Conservation (phyloP, 2,113 vertebrate genomes). For the Uropsilus gracilis region DNA sequence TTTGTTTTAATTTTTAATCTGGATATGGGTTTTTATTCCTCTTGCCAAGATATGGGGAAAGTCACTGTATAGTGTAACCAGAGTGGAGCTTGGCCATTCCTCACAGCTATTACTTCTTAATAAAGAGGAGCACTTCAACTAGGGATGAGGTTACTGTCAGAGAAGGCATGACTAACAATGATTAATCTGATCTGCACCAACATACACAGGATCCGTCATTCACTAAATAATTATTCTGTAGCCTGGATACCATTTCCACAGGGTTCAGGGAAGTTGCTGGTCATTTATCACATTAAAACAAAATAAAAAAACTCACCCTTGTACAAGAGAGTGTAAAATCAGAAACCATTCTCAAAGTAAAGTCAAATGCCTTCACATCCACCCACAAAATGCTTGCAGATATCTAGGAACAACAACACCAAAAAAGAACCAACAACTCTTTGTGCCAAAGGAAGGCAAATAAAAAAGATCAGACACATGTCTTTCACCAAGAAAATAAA, state of each 20-base stretch:
- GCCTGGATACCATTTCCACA: slow-evolving; percentile 84
- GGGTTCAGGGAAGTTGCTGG: slow-evolving; percentile 55
- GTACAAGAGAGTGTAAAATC: slow-evolving; percentile 70
- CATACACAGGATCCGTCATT: slow-evolving; percentile 81
- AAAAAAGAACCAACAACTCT: not conserved
- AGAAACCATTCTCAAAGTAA: slow-evolving; percentile 64
- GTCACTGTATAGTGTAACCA: slow-evolving; percentile 36
- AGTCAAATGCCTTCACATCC: slow-evolving; percentile 46
- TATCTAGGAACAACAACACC: slow-evolving; percentile 36
- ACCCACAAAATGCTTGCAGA: slow-evolving; percentile 40
- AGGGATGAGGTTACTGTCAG: slow-evolving; percentile 84
- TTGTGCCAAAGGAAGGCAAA: slow-evolving; percentile 26
- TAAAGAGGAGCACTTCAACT: slow-evolving; percentile 81
- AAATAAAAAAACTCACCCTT: slow-evolving; percentile 53
- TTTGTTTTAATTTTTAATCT: slow-evolving; percentile 71
- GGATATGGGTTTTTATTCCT: slow-evolving; percentile 45
- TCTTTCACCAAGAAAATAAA: not conserved
- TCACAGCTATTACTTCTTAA: slow-evolving; percentile 84
- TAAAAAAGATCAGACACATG: not conserved
- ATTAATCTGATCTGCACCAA: slow-evolving; percentile 86
- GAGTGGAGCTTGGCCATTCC: slow-evolving; percentile 56
- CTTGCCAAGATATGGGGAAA: slow-evolving; percentile 68
- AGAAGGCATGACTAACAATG: slow-evolving; percentile 86
- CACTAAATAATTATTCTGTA: slow-evolving; percentile 88
- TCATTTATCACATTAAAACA: slow-evolving; percentile 82